Percentiles rank a stretch among this genome's conserved stretches.
phyloP scores from a whole-genome alignment of 2,888 invertebrate genomes.

The Ptychoptera albimana region DNA sequence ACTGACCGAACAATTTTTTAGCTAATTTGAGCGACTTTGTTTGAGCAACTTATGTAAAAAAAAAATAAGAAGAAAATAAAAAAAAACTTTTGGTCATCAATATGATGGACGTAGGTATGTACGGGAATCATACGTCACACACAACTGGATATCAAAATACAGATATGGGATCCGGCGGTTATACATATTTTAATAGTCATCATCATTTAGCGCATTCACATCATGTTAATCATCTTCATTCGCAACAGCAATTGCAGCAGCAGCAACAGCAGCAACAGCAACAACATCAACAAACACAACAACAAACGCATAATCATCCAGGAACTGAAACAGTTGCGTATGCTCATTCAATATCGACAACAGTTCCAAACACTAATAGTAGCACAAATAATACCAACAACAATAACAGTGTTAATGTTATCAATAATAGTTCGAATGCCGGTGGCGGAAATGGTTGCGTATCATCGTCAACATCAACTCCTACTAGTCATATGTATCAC shows the following conservation, averaged over 20 bases:
- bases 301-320: background rate
- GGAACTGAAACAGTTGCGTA: background rate
- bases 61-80: too few relatives aligned
- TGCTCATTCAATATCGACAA: background rate
- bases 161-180: constrained; percentile 12
- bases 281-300: constrained; percentile 14
- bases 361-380: background rate
- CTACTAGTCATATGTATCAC: constrained; percentile 13
- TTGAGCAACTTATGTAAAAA: too few relatives aligned
- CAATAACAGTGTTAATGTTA: constrained; percentile 2
- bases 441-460: background rate
- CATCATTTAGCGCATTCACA: constrained; percentile 13
- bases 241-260: constrained; percentile 15
- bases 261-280: constrained; percentile 16
- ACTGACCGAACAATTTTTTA: too few relatives aligned
- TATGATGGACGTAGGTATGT: constrained; percentile 34
- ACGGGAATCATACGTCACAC: constrained; percentile 24
- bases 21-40: too few relatives aligned
- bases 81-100: constrained; percentile 14
- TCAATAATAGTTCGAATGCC: background rate
- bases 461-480: constrained; percentile 4
- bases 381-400: constrained; percentile 7
- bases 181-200: constrained; percentile 15
- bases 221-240: constrained; percentile 12
- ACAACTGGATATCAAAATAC: constrained; percentile 21